These are phyloP conservation scores for Xylota segnis DNA, from an alignment of 2,888 invertebrate genomes.

Conservation along the genomic window DNA sequence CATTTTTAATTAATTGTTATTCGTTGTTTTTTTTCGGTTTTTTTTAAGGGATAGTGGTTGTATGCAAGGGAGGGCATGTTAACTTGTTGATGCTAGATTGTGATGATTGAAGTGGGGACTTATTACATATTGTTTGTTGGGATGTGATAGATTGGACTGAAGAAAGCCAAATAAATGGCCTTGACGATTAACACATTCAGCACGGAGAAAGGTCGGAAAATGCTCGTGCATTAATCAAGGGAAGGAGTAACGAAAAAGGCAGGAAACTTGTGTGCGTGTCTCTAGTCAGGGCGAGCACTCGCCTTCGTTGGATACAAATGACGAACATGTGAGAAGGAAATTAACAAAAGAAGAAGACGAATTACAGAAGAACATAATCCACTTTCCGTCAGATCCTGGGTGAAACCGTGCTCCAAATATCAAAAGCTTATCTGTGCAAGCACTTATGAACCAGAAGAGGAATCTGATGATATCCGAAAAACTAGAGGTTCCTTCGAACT, in stretches of 20 bases:
- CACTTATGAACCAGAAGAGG: no score
- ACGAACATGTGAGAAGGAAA: no score
- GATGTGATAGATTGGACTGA: slow-evolving; percentile 23
- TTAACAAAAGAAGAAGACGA: no score
- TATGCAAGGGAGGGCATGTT: background rate
- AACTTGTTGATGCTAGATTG: slow-evolving; percentile 36
- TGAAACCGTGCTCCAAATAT: no score
- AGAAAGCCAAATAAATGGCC: slow-evolving; percentile 15
- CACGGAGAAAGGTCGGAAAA: slow-evolving; percentile 19
- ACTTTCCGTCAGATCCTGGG: no score
- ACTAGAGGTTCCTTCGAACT: no score
- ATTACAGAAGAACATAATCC: no score
- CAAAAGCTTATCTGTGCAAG: no score
- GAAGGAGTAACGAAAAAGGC: background rate
- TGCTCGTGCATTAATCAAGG: slow-evolving; percentile 14
- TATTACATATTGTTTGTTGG: slow-evolving; percentile 7
- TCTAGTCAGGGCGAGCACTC: no score
- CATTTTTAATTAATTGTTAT: slow-evolving; percentile 47
- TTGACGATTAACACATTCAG: slow-evolving; percentile 1
- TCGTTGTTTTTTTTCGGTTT: background rate
- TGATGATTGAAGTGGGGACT: slow-evolving; percentile 12
- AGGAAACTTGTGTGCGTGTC: no score
- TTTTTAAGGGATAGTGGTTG: slow-evolving; percentile 3
- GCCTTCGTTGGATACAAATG: no score
- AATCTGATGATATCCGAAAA: no score